A percentile compares a stretch with the other conserved stretches of the same genome.
Conservation (phyloP, 2,113 vertebrate species). For the Phalacrocorax brasilianus region DNA sequence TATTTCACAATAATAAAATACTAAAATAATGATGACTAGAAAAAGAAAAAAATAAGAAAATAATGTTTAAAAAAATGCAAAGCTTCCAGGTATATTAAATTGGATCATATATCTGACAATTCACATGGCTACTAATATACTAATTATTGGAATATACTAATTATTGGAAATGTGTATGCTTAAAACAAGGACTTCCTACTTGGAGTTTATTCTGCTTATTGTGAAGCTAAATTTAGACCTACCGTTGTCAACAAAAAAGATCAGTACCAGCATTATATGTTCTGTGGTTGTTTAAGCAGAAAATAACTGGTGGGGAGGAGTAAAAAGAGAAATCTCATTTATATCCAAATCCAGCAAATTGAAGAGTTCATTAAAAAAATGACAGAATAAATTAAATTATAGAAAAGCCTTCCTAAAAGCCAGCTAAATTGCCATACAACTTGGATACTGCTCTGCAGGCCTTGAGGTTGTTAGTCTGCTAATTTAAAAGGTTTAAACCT, state of each 20-base stretch:
- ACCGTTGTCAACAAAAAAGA: not conserved
- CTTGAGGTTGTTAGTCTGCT: not conserved
- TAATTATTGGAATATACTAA: not conserved
- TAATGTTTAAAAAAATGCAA: not conserved
- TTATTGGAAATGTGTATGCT: not conserved
- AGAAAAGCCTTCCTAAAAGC: not conserved
- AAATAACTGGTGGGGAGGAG: not conserved
- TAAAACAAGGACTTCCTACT: not conserved
- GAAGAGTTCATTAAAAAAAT: not conserved
- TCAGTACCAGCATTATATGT: not conserved
- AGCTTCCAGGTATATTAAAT: not conserved
- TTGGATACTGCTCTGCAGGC: not conserved
- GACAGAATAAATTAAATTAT: not conserved
- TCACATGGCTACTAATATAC: not conserved
- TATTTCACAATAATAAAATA: not conserved
- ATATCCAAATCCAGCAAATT: not conserved
- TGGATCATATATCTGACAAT: not conserved
- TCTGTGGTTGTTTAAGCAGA: not conserved
- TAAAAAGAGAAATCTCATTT: not conserved
- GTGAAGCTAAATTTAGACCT: not conserved
- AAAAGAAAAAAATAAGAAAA: not conserved
- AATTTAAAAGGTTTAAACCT: slow-evolving; percentile 10
- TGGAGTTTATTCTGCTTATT: not conserved
- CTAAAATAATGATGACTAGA: not conserved
- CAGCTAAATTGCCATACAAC: not conserved